phyloP scores from a whole-genome alignment of 2,113 vertebrate species.

The Urocynchramus pylzowi region DNA sequence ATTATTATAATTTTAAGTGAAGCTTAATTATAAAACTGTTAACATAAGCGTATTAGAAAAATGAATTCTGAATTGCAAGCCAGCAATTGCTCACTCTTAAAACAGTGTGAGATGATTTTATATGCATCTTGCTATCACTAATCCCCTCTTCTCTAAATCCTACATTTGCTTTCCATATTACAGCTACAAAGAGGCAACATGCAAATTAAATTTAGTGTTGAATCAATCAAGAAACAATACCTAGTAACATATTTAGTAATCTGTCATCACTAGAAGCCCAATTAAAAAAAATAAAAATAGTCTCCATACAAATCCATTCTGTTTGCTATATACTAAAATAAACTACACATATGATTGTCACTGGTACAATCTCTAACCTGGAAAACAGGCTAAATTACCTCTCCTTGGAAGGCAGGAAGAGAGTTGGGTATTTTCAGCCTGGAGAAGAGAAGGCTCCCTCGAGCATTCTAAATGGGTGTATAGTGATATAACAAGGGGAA shows the following conservation, averaged over 20 bases:
- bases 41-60: conserved; percentile 17
- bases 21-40: conserved; percentile 43
- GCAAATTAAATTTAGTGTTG: neutral
- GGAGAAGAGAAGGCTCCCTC: neutral
- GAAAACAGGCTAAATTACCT: neutral
- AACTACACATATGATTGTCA: neutral
- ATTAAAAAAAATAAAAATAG: neutral
- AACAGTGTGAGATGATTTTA: neutral
- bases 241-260: neutral
- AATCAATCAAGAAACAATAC: neutral
- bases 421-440: neutral
- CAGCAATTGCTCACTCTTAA: neutral
- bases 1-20: conserved; percentile 19
- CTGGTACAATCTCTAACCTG: neutral
- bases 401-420: neutral
- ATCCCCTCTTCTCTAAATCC: neutral
- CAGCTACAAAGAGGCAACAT: neutral
- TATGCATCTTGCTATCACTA: neutral
- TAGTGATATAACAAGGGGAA: neutral
- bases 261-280: neutral
- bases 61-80: neutral
- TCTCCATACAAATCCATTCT: neutral
- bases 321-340: neutral
- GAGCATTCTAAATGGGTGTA: no score
- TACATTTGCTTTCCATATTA: neutral